Evolutionary conservation across 1,140 invertebrate species (phyloP).

Genomic region (Zaprionus davidi): DNA sequence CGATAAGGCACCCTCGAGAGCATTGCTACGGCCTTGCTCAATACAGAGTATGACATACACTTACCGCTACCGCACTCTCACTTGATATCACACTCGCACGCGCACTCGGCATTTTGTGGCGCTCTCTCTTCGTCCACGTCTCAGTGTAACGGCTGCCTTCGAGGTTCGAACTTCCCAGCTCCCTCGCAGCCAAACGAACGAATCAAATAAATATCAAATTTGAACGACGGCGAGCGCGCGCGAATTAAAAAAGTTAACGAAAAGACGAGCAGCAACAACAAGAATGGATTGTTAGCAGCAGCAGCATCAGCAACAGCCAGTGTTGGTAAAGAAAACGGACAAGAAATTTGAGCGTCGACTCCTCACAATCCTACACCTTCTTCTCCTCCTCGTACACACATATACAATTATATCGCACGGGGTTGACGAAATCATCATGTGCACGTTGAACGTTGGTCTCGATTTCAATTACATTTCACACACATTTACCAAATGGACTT

Average conservation of each 20-base stretch:
- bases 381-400: slow-evolving; percentile 10
- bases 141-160: slow-evolving; percentile 76
- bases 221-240: slow-evolving; percentile 25
- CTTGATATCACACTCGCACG: background rate
- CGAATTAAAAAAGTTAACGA: slow-evolving; percentile 20
- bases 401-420: slow-evolving; percentile 14
- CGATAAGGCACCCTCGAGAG: no score
- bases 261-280: background rate
- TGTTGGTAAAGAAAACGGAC: slow-evolving; percentile 24
- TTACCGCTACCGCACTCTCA: slow-evolving; percentile 5
- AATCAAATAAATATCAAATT: slow-evolving; percentile 14
- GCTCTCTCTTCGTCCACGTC: slow-evolving; percentile 46
- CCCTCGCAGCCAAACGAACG: slow-evolving; percentile 28
- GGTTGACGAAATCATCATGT: slow-evolving; percentile 30
- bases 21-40: no score
- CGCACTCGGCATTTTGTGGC: slow-evolving; percentile 41
- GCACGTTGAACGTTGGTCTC: slow-evolving; percentile 7
- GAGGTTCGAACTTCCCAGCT: slow-evolving; percentile 69
- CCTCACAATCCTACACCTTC: background rate
- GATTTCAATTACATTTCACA: slow-evolving; percentile 31
- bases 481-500: slow-evolving; percentile 24
- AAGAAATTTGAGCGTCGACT: background rate
- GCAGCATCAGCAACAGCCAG: slow-evolving; percentile 18
- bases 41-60: slow-evolving; percentile 17
- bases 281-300: slow-evolving; percentile 36